These are phyloP conservation scores for Axinella damicornis DNA, from an alignment of 37 sponge, comb jelly and placozoan species.

Conservation along the genomic window DNA sequence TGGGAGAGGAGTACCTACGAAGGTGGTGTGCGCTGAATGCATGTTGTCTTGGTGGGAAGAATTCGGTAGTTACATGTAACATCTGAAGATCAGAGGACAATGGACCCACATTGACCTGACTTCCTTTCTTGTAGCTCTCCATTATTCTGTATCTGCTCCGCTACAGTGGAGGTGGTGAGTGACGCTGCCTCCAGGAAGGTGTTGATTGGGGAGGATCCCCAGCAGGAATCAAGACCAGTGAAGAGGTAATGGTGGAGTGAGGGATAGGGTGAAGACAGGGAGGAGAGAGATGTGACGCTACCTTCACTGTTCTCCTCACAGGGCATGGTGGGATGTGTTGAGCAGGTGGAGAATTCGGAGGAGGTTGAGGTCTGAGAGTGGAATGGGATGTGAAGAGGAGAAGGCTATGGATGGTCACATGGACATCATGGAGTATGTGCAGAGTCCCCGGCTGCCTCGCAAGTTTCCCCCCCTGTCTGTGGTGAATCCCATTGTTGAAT, in stretches of 20 bases:
- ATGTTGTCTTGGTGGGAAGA: too few species aligned
- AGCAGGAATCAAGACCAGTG: not conserved
- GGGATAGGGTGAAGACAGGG: too few species aligned
- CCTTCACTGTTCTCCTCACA: not conserved
- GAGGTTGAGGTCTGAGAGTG: not conserved
- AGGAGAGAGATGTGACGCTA: too few species aligned
- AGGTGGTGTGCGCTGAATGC: too few species aligned
- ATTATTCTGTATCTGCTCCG: too few species aligned
- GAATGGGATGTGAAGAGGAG: not conserved
- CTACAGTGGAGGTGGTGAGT: slow-evolving; percentile 75
- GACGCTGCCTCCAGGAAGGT: slow-evolving; percentile 36
- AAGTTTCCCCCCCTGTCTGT: not conserved
- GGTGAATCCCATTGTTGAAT: not conserved
- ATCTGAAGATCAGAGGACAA: too few species aligned
- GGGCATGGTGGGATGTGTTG: slow-evolving; percentile 8
- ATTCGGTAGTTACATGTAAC: too few species aligned
- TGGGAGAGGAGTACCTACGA: too few species aligned
- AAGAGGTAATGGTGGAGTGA: too few species aligned
- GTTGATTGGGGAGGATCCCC: slow-evolving; percentile 67
- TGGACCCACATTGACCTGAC: too few species aligned
- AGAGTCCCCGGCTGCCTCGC: not conserved
- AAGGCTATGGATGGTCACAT: not conserved
- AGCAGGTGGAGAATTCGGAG: not conserved
- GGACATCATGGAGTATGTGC: slow-evolving; percentile 22
- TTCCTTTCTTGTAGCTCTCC: too few species aligned